Evolutionary conservation across 30 jellyfish, hydroid and myxozoan species (phyloP).

Genomic region (Clytia hemisphaerica): DNA sequence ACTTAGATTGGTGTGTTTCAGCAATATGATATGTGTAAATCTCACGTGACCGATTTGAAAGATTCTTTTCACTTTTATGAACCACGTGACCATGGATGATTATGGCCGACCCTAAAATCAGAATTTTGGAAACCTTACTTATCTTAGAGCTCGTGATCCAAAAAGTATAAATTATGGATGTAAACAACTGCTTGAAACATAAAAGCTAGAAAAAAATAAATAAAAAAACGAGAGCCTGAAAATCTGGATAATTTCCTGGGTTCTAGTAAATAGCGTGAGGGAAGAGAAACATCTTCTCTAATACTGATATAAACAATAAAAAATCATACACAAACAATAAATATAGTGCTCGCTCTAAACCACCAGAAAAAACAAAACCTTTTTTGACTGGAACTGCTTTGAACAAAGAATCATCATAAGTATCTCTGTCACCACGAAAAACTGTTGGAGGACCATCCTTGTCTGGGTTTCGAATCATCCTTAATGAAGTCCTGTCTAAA

Average conservation of each 20-base stretch:
- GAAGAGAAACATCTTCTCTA: not conserved
- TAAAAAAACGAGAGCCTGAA: no score
- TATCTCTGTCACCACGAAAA: constrained; percentile 62
- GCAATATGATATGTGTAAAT: constrained; percentile 79
- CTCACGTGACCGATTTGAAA: constrained; percentile 70
- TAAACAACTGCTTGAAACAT: no score
- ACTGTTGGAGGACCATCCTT: constrained; percentile 57
- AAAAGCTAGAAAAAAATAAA: no score
- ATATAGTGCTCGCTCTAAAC: no score
- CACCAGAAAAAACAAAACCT: constrained; percentile 36
- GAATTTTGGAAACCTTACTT: no score
- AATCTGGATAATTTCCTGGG: no score
- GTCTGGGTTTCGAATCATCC: constrained; percentile 81
- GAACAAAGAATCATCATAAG: constrained; percentile 52
- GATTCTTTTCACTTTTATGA: constrained; percentile 83
- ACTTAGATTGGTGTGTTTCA: constrained; percentile 67
- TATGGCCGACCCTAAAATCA: constrained; percentile 64
- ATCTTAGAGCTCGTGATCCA: no score
- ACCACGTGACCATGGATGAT: constrained; percentile 89
- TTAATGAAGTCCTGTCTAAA: constrained; percentile 49
- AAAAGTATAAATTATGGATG: no score
- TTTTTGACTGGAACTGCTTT: constrained; percentile 77
- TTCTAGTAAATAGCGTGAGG: not conserved
- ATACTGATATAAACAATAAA: not conserved
- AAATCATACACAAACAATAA: not conserved